A percentile compares a stretch with the other conserved stretches of the same genome.
Conservation (phyloP, 2,888 invertebrate species). For the Scrobipalpa costella region DNA sequence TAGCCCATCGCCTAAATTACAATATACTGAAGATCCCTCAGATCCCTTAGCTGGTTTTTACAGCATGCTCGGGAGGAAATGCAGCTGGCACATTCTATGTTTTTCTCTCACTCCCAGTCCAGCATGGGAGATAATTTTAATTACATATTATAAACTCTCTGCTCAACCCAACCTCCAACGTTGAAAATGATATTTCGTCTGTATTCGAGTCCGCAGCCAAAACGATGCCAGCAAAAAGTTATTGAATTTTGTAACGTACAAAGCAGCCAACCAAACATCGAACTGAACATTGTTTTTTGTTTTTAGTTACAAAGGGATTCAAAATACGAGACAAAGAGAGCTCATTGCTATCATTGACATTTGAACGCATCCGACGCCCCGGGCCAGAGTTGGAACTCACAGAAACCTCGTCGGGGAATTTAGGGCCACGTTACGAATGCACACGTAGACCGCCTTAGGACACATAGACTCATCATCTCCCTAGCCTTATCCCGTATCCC, state of each 20-base stretch:
- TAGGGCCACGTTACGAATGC: no score
- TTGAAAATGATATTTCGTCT: not conserved
- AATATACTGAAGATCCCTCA: no score
- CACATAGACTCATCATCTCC: not conserved
- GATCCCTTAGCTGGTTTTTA: no score
- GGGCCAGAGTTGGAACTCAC: not conserved
- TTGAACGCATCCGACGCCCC: conserved; percentile 17
- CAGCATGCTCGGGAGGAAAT: no score
- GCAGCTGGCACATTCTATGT: no score
- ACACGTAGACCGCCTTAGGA: no score
- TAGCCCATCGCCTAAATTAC: no score
- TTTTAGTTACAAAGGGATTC: conserved; percentile 9
- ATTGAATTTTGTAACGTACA: not conserved
- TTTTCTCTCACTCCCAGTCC: no score
- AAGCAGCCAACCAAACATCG: not conserved
- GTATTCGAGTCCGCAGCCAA: not conserved
- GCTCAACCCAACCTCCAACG: no score
- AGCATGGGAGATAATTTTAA: no score
- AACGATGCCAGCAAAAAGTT: not conserved
- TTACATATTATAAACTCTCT: no score
- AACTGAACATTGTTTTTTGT: not conserved
- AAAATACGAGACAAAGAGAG: conserved; percentile 7
- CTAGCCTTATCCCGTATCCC: not conserved
- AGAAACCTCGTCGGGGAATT: not conserved
- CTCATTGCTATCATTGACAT: conserved; percentile 11